phyloP scores from a whole-genome alignment of 2,888 invertebrate genomes.

The Tetramorium bicarinatum region DNA sequence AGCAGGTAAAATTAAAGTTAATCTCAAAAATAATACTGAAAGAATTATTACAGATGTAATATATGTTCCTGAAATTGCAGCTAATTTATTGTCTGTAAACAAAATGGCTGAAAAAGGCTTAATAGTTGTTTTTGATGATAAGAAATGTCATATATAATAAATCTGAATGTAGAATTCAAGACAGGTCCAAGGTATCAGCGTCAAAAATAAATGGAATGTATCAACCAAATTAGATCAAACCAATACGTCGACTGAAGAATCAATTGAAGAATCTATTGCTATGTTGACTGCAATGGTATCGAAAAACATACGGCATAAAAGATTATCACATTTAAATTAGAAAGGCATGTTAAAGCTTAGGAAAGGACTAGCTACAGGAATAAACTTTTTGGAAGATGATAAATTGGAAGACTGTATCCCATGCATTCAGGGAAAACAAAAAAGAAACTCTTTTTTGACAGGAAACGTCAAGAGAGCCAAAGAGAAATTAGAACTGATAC shows the following conservation, averaged over 20 bases:
- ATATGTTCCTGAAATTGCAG: background rate
- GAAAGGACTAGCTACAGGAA: background rate
- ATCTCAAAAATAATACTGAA: background rate
- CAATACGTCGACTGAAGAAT: background rate
- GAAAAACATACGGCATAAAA: conserved; percentile 29
- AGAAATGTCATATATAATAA: background rate
- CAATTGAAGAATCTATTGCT: background rate
- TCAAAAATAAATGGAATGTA: background rate
- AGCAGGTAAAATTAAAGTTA: background rate
- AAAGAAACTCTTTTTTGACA: conserved; percentile 6
- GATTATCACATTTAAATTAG: conserved; percentile 5
- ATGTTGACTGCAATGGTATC: background rate
- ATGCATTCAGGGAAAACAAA: conserved; percentile 27
- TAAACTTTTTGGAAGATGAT: background rate
- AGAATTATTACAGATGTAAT: background rate
- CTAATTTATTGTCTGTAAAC: background rate
- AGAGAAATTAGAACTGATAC: conserved; percentile 12
- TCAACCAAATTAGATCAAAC: too few species aligned
- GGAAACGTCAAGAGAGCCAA: background rate
- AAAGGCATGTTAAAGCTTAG: conserved; percentile 1
- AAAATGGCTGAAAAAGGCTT: background rate
- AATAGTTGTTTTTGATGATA: background rate
- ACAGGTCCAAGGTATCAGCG: background rate
- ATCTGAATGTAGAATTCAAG: background rate
- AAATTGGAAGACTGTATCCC: background rate